phyloP scores from a whole-genome alignment of 2,888 invertebrate species.

The Emmelina monodactyla region DNA sequence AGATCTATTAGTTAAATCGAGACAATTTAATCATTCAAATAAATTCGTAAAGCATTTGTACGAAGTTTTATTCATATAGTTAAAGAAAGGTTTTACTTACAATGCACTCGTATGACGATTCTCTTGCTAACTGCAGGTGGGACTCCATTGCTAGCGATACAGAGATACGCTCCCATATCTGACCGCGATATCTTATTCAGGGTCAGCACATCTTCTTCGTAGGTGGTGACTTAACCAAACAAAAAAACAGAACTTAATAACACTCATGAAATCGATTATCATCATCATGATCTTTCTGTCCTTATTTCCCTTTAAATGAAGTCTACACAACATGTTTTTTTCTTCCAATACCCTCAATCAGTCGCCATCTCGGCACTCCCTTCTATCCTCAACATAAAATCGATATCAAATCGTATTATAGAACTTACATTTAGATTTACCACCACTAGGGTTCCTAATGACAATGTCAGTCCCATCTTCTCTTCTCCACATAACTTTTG shows the following conservation, averaged over 20 bases:
- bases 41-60: no score
- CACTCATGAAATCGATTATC: no score
- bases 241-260: no score
- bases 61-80: background rate
- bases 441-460: constrained; percentile 70
- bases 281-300: no score
- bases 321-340: no score
- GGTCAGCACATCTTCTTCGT: constrained; percentile 78
- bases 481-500: constrained; percentile 78
- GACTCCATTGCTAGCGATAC: constrained; percentile 88
- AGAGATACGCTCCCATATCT: constrained; percentile 91
- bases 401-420: background rate
- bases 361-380: no score
- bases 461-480: constrained; percentile 80
- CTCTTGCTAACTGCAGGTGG: constrained; percentile 90
- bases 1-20: no score
- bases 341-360: no score
- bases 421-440: constrained; percentile 65
- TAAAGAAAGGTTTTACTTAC: constrained; percentile 68
- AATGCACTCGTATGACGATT: constrained; percentile 87
- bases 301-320: no score
- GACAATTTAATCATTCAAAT: no score
- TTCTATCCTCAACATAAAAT: no score
- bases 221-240: constrained; percentile 74
- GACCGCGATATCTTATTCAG: constrained; percentile 83